Percentiles rank a stretch among this genome's conserved stretches.
These are phyloP conservation scores for Spatulosminthurus flaviceps DNA, from an alignment of 2,888 invertebrate species.

Conservation along the genomic window DNA sequence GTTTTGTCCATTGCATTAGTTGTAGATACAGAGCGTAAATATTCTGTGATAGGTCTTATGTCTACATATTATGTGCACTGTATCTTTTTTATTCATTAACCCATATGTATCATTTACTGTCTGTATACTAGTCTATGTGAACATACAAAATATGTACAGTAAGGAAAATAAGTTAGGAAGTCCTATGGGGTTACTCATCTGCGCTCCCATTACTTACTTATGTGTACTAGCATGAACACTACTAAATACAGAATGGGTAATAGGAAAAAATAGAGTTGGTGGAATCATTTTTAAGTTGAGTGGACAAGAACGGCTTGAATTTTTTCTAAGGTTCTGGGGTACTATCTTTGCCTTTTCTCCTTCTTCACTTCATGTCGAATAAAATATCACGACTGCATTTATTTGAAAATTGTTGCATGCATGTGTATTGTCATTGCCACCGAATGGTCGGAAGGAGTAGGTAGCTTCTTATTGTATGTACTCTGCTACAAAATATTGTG, in stretches of 20 bases:
- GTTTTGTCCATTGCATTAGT: too few relatives aligned
- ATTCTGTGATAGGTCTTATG: too few relatives aligned
- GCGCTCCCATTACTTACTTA: background rate
- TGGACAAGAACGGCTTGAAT: background rate
- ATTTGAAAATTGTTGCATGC: constrained; percentile 9
- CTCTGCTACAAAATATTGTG: too few relatives aligned
- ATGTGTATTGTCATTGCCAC: background rate
- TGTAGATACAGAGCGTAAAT: too few relatives aligned
- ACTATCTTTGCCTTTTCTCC: background rate
- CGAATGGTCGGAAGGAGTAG: background rate
- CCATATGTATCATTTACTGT: too few relatives aligned
- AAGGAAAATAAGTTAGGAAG: background rate
- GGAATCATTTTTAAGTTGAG: constrained; percentile 5
- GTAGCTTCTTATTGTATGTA: background rate
- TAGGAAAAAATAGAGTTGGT: background rate
- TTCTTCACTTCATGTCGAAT: background rate
- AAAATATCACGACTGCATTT: background rate
- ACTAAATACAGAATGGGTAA: too few relatives aligned
- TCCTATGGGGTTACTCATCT: background rate
- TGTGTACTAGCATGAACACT: background rate
- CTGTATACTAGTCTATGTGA: too few relatives aligned
- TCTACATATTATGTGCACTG: too few relatives aligned
- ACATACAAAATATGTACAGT: background rate
- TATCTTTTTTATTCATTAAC: too few relatives aligned
- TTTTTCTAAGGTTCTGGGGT: background rate